Evolutionary conservation across 2,113 vertebrate genomes (phyloP), one percentile per base, ranked within the genome.

Genomic region (Tamias sibiricus): DNA sequence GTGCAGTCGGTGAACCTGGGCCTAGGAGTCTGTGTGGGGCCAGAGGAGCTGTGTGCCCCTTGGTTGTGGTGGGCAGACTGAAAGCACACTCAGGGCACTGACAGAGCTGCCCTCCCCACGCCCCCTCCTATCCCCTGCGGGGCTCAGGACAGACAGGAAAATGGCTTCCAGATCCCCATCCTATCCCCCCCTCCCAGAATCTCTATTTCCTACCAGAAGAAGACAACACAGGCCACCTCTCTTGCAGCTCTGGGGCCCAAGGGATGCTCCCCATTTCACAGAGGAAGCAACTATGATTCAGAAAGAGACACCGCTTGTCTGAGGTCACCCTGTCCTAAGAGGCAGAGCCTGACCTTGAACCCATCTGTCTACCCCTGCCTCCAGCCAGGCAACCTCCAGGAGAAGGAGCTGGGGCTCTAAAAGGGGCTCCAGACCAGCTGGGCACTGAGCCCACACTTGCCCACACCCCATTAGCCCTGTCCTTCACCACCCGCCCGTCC

Each of bases 281-380:
- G 59, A 68, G 8, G 37, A 93, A 5, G 17, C 30, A 90, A 77
- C 22, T 42, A 42, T 40, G 30, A 64, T 32, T 95, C 68, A 44
- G 44, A 69, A 62, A 64, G 16, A 42, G 57, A 71, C 49, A 24
- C 3, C 40, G 68, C 72, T 62, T 5, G 2, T 32, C 64, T 64
- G 20, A 69, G 35, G 69, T 49, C 3, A 13, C 44, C 90, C 86
- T 28, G 32, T 3, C 69, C 2, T 30, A 57, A 92, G 59, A 81
- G 69, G 44, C 52, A 89, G 59, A 82, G 69, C 28, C 74, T 44
- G 84, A 97, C 57, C 83, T 30, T 52, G 77, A 96, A 64, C 14
- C 80, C n/a, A 17, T 57, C 84, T 44, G 2, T 40, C 81, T 90
- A 26, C 30, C 66, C 35, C 52, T 71, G 66, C 66, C 62, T 49